Conservation (phyloP, 1,140 invertebrate species). For the Drosophila sp. region DNA sequence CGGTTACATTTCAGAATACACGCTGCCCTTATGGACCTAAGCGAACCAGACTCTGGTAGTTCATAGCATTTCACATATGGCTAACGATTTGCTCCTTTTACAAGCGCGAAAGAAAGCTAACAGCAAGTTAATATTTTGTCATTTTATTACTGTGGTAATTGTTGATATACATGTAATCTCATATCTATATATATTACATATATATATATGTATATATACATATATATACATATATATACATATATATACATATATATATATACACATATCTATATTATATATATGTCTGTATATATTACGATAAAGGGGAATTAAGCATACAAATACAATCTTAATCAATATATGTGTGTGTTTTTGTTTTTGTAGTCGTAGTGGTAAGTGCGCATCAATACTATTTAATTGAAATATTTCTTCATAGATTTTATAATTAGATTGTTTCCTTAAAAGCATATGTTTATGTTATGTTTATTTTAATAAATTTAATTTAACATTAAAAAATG, state of each 20-base stretch:
- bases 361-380: constrained; percentile 39
- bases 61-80: background rate
- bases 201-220: constrained; percentile 36
- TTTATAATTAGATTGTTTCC: constrained; percentile 28
- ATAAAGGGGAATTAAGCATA: constrained; percentile 35
- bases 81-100: background rate
- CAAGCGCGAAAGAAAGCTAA: background rate
- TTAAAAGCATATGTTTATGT: constrained; percentile 41
- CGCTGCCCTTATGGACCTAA: constrained; percentile 87
- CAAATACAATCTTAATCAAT: constrained; percentile 36
- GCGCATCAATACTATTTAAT: constrained; percentile 42
- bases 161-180: constrained; percentile 43
- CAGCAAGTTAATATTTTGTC: constrained; percentile 19
- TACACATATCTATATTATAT: constrained; percentile 38
- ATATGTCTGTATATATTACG: constrained; percentile 28
- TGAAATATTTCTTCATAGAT: constrained; percentile 21
- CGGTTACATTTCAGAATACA: constrained; percentile 96
- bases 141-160: constrained; percentile 50
- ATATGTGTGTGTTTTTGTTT: constrained; percentile 25
- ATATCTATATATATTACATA: constrained; percentile 27
- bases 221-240: constrained; percentile 19
- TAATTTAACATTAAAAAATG: constrained; percentile 65
- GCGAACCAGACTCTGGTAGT: constrained; percentile 40
- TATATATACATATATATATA: constrained; percentile 12
- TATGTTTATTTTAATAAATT: constrained; percentile 29